These are phyloP conservation scores for Pygocentrus nattereri DNA, from an alignment of 2,797 vertebrate genomes.

Conservation along the genomic window DNA sequence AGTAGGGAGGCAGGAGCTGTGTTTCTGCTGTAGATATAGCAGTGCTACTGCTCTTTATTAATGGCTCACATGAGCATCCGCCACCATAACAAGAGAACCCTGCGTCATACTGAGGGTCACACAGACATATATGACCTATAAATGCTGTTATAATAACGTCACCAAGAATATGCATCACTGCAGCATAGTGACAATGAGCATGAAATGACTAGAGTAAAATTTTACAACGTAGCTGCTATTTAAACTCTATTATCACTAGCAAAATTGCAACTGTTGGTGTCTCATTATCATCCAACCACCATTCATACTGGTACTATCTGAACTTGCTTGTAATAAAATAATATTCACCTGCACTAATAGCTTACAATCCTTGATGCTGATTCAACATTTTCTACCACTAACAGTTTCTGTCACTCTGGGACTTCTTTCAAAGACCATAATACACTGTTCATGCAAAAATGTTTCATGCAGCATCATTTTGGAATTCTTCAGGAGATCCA, in stretches of 20 bases:
- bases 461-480: too few species aligned
- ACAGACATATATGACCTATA: background rate
- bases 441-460: too few species aligned
- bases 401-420: background rate
- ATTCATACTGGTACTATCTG: background rate
- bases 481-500: too few species aligned
- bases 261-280: background rate
- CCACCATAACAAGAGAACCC: slow-evolving; percentile 3
- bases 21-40: background rate
- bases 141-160: background rate
- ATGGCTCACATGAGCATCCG: background rate
- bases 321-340: background rate
- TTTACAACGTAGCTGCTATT: background rate
- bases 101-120: background rate
- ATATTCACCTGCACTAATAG: background rate
- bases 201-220: background rate
- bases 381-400: background rate
- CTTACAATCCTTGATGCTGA: background rate
- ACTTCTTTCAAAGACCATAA: too few species aligned
- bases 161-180: background rate
- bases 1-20: slow-evolving; percentile 13
- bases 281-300: background rate
- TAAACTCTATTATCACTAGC: background rate
- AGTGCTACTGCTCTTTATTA: background rate
- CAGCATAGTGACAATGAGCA: background rate